These are phyloP conservation scores for Peromyscus californicus DNA, from an alignment of 2,113 vertebrate genomes.

Conservation along the genomic window DNA sequence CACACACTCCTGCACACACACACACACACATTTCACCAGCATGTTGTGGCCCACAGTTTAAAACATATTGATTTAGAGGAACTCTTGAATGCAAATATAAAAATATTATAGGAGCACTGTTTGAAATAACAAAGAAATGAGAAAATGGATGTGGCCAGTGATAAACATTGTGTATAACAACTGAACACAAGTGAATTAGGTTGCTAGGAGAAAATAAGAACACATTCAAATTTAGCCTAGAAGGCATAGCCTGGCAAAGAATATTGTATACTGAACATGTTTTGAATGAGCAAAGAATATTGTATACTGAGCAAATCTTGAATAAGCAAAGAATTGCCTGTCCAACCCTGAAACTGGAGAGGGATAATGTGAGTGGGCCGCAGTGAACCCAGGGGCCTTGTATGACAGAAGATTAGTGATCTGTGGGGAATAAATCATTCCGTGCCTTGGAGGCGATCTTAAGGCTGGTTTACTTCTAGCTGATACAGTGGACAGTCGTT, in stretches of 20 bases:
- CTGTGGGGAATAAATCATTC: background rate
- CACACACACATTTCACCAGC: background rate
- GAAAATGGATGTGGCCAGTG: background rate
- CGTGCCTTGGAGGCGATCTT: background rate
- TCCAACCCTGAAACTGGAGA: background rate
- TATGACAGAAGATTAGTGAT: background rate
- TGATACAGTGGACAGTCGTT: background rate
- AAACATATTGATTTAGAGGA: constrained; percentile 48
- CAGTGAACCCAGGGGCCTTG: background rate
- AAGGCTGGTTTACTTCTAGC: constrained; percentile 15
- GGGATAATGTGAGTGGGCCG: background rate
- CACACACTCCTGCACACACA: too few species aligned
- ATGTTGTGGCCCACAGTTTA: constrained; percentile 30
- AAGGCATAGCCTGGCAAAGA: constrained; percentile 53
- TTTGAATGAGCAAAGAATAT: constrained; percentile 37
- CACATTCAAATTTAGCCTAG: constrained; percentile 55
- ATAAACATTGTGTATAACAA: background rate
- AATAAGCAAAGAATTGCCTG: constrained; percentile 36
- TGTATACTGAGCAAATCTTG: background rate
- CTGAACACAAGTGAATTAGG: background rate
- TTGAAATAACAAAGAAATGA: constrained; percentile 48
- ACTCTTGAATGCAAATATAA: background rate
- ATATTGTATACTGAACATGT: background rate
- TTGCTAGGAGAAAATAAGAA: constrained; percentile 44
- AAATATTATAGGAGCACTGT: background rate